Evolutionary conservation across 1,140 invertebrate species (phyloP).

Genomic region (Glomeris maerens): DNA sequence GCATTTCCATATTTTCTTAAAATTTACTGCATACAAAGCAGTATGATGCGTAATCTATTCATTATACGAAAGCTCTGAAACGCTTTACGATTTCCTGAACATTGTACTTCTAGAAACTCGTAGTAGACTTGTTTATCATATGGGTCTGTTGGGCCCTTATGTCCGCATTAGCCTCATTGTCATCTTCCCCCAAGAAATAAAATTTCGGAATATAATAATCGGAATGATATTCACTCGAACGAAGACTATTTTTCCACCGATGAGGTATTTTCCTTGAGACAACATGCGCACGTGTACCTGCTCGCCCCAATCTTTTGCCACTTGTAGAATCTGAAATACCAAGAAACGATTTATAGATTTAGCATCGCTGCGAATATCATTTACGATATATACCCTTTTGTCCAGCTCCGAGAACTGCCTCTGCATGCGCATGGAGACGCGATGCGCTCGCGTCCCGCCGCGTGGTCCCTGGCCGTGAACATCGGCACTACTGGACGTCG

Average conservation of each 20-base stretch:
- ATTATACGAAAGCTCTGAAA: too few species aligned
- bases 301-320: slow-evolving; percentile 24
- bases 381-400: slow-evolving; percentile 33
- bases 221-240: slow-evolving; percentile 39
- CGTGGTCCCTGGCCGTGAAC: slow-evolving; percentile 44
- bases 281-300: slow-evolving; percentile 54
- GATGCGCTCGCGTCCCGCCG: slow-evolving; percentile 36
- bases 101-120: too few species aligned
- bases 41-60: too few species aligned
- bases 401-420: slow-evolving; percentile 40
- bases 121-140: too few species aligned
- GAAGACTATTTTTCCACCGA: slow-evolving; percentile 65
- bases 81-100: too few species aligned
- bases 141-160: too few species aligned
- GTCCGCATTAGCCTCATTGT: too few species aligned
- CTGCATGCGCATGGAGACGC: slow-evolving; percentile 28
- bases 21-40: too few species aligned
- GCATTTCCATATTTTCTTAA: too few species aligned
- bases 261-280: slow-evolving; percentile 62
- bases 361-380: too few species aligned
- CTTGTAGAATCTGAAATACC: slow-evolving; percentile 26
- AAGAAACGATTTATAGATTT: slow-evolving; percentile 7
- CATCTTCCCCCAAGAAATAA: too few species aligned
- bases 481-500: slow-evolving; percentile 45
- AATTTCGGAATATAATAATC: slow-evolving; percentile 9